Evolutionary conservation across 2,888 invertebrate genomes (phyloP).

Genomic region (Amphipyra berbera): DNA sequence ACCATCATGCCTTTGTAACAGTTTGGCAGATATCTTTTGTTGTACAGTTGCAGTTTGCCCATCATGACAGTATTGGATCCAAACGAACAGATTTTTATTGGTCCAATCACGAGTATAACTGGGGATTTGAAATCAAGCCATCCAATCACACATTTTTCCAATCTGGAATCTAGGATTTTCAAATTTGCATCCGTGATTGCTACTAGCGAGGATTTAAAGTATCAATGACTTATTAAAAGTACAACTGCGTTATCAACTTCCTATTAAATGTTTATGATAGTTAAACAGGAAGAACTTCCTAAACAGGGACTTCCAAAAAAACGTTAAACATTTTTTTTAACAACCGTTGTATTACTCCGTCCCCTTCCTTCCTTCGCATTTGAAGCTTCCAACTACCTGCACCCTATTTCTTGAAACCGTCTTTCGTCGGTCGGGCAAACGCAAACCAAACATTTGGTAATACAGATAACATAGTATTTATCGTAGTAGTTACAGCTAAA

Average conservation of each 20-base stretch:
- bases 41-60: not conserved
- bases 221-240: constrained; percentile 8
- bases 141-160: constrained; percentile 29
- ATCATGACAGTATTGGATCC: constrained; percentile 1
- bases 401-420: constrained; percentile 30
- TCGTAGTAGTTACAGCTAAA: not conserved
- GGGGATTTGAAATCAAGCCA: constrained; percentile 27
- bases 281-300: constrained; percentile 23
- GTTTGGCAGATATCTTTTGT: too few species aligned
- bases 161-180: constrained; percentile 7
- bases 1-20: too few species aligned
- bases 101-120: constrained; percentile 29
- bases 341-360: constrained; percentile 34
- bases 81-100: constrained; percentile 36
- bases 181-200: constrained; percentile 4
- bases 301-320: constrained; percentile 35
- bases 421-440: constrained; percentile 9
- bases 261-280: constrained; percentile 13
- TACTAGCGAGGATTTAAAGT: not conserved
- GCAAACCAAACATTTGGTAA: constrained; percentile 29
- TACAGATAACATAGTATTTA: too few species aligned
- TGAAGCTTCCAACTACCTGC: constrained; percentile 40
- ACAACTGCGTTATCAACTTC: not conserved
- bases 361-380: constrained; percentile 42
- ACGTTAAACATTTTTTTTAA: constrained; percentile 45